Evolutionary conservation across 2,113 vertebrate species (phyloP).

Genomic region (Heliornis fulica): DNA sequence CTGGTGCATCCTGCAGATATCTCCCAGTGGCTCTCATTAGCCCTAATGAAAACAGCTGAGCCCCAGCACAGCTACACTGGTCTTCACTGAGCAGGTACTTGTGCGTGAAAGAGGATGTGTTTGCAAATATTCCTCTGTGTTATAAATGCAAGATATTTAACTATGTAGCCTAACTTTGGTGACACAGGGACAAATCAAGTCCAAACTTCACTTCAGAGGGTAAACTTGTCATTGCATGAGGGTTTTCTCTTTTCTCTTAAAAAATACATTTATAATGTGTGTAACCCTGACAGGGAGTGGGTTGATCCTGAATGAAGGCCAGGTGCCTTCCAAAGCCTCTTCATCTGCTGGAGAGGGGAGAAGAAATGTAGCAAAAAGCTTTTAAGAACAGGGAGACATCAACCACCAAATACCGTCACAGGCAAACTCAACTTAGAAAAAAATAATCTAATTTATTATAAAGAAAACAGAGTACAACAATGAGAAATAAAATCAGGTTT

Average conservation of each 20-base stretch:
- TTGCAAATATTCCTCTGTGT: not conserved
- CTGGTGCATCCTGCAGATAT: not conserved
- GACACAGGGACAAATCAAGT: not conserved
- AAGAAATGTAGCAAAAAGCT: too few species aligned
- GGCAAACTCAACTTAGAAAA: too few species aligned
- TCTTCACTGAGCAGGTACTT: slow-evolving; percentile 1
- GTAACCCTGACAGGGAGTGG: not conserved
- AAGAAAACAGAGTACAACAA: too few species aligned
- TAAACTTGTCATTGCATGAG: not conserved
- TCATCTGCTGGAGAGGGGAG: too few species aligned
- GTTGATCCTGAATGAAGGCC: too few species aligned
- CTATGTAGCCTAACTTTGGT: not conserved
- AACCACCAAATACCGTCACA: too few species aligned
- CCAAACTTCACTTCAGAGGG: not conserved
- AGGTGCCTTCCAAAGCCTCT: too few species aligned
- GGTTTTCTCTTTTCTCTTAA: not conserved
- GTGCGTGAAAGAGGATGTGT: not conserved
- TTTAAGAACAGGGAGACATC: too few species aligned
- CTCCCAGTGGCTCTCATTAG: slow-evolving; percentile 31
- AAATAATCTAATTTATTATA: too few species aligned
- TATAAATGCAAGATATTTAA: not conserved
- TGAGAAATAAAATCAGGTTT: too few species aligned
- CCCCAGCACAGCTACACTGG: not conserved
- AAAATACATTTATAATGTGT: not conserved
- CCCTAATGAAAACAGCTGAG: slow-evolving; percentile 15